Conservation (phyloP, 2,797 vertebrate genomes). For the Pantherophis alleghaniensis region DNA sequence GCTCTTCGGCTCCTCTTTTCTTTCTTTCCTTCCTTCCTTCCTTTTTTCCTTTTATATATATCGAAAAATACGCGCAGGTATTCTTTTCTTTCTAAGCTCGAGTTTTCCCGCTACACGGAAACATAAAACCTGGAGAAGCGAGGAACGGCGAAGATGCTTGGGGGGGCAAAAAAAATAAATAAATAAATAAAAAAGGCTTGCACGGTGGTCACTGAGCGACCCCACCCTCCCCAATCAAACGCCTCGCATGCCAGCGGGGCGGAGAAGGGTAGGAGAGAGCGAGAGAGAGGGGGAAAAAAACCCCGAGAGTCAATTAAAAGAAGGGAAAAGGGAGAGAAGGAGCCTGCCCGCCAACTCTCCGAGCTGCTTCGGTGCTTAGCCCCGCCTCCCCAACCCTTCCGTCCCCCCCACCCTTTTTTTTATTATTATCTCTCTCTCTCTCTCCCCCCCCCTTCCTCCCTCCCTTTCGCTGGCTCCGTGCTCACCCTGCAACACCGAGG, state of each 20-base stretch:
- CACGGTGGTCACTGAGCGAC: conserved; percentile 38
- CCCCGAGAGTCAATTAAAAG: conserved; percentile 5
- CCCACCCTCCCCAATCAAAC: conserved; percentile 45
- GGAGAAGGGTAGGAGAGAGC: neutral
- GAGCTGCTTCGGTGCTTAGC: neutral
- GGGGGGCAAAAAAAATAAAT: no score
- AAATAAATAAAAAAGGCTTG: neutral
- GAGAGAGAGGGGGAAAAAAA: no score
- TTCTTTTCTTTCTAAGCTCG: neutral
- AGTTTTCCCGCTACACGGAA: neutral
- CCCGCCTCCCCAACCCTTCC: neutral
- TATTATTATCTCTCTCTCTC: neutral
- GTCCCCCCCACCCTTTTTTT: neutral
- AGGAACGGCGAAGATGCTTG: neutral
- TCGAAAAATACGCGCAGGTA: neutral
- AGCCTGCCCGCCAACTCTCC: neutral
- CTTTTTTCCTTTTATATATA: no score
- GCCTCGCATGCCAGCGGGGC: conserved; percentile 45
- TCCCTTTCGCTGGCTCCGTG: neutral
- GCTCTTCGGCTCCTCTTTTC: neutral
- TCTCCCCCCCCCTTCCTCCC: no score
- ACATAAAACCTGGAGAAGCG: neutral
- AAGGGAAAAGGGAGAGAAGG: neutral
- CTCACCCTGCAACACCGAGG: neutral
- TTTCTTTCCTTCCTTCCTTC: neutral